Base-by-base conservation (phyloP, 2,888 invertebrate species). In the Reticulitermes lucifugus region DNA sequence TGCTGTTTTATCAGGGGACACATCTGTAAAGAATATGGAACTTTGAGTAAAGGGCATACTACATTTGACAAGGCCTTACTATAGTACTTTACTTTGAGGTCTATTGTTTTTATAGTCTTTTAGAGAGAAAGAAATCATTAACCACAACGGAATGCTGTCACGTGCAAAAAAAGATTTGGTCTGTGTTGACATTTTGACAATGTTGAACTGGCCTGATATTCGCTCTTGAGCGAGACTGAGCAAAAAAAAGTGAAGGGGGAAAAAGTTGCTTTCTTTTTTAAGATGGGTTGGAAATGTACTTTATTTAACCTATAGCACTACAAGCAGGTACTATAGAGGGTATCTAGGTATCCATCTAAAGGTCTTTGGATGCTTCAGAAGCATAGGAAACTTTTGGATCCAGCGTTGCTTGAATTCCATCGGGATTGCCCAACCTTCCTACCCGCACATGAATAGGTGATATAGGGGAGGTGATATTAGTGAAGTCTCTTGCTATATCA, bases 391-490 rank as follows among this genome's bases (percentile, higher is more conserved):
- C 35, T 75, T 75, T 35, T 75, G 75, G 75, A 75, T 75, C 75
- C 35, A 46, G 77, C 43, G 77, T 77, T 46, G 77, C 77, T 70
- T 79, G 51, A 84, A 84, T 73, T 84, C 84, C 84, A 59, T 25
- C 71, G 84, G 84, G 84, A 84, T 84, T 84, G 84, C 46, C 79
- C 51, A 82, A n/a, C 43, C 73, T 73, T 73, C 51, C 79, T 55
- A 46, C 51, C 79, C 51, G 79, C 83, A 79, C 86, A 86, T 86
- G 86, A 86, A 86, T 86, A 86, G 86, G 86, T 86, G 86, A 86
- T 86, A 81, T 81, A 84, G 81, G 85, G 81, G 85, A 82, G 85
- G 86, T 82, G 86, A 86, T 85, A 86, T 86, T 86, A 86, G 86
- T 77, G 86, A 73, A 82, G 86, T 83, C 84, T 79, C 77, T 77